Conservation (phyloP, 2,113 vertebrate species). For the Crotalus helleri region DNA sequence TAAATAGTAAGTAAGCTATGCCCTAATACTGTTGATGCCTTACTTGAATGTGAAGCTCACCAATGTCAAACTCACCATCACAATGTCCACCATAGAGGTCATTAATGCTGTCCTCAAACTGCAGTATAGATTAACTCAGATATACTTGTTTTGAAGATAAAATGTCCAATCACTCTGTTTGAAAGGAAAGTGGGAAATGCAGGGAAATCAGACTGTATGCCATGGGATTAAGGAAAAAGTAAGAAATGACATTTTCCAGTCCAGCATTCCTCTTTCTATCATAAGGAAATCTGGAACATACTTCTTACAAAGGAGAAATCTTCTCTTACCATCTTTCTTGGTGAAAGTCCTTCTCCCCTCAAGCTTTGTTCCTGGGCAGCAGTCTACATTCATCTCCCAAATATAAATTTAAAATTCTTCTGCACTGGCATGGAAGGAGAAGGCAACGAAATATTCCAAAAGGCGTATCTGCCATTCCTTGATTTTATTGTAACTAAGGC, state of each 20-base stretch:
- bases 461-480: not conserved
- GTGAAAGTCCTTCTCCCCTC: not conserved
- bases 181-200: not conserved
- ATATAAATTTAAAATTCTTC: not conserved
- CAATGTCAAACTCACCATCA: not conserved
- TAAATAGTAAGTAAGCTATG: too few relatives aligned
- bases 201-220: slow-evolving; percentile 11
- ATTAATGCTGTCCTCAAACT: not conserved
- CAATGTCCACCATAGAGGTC: not conserved
- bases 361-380: not conserved
- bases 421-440: not conserved
- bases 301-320: not conserved
- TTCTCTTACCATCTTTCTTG: not conserved
- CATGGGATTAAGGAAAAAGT: not conserved
- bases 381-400: not conserved
- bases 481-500: not conserved
- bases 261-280: not conserved
- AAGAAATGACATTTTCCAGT: not conserved
- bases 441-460: not conserved
- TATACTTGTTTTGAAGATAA: not conserved
- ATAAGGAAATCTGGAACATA: too few relatives aligned
- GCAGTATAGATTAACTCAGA: not conserved
- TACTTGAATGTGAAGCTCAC: not conserved
- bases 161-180: not conserved
- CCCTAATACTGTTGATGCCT: too few relatives aligned